Evolutionary conservation across 2,888 invertebrate species (phyloP).

Genomic region (Selenia dentaria): DNA sequence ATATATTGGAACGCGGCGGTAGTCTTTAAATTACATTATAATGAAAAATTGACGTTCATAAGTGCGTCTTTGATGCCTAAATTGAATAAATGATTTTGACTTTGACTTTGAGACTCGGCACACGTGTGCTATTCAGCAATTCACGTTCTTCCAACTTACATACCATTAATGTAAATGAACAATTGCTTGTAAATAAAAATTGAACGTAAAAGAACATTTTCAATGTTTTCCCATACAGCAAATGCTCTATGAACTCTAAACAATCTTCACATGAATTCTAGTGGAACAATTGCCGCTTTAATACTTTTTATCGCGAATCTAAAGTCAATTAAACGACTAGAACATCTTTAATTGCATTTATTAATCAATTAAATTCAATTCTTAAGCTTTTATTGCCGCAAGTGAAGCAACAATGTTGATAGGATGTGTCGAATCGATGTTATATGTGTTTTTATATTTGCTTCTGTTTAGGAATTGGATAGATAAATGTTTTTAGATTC

Average conservation of each 20-base stretch:
- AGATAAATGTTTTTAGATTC: not conserved
- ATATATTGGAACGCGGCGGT: too few relatives aligned
- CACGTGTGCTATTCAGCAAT: too few relatives aligned
- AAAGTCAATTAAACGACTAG: constrained; percentile 40
- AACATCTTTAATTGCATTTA: constrained; percentile 49
- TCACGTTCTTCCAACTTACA: too few relatives aligned
- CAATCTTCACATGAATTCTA: too few relatives aligned
- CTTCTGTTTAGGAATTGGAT: constrained; percentile 22
- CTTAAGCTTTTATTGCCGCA: constrained; percentile 31
- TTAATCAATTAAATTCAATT: constrained; percentile 48
- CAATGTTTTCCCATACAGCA: constrained; percentile 26
- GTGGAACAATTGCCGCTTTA: constrained; percentile 43
- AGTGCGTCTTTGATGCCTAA: too few relatives aligned
- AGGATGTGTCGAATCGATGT: constrained; percentile 23
- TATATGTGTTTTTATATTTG: constrained; percentile 19
- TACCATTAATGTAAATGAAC: constrained; percentile 13
- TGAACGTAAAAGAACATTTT: constrained; percentile 4
- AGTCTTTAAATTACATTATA: too few relatives aligned
- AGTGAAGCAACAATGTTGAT: constrained; percentile 29
- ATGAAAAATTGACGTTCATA: too few relatives aligned
- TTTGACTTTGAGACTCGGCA: too few relatives aligned
- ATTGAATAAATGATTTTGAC: too few relatives aligned
- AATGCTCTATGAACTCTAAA: constrained; percentile 37
- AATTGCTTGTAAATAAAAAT: constrained; percentile 17
- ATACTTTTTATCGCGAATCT: constrained; percentile 46